phyloP scores from a whole-genome alignment of 64 coral and sea anemone species.

The Stichodactyla mertensii region DNA sequence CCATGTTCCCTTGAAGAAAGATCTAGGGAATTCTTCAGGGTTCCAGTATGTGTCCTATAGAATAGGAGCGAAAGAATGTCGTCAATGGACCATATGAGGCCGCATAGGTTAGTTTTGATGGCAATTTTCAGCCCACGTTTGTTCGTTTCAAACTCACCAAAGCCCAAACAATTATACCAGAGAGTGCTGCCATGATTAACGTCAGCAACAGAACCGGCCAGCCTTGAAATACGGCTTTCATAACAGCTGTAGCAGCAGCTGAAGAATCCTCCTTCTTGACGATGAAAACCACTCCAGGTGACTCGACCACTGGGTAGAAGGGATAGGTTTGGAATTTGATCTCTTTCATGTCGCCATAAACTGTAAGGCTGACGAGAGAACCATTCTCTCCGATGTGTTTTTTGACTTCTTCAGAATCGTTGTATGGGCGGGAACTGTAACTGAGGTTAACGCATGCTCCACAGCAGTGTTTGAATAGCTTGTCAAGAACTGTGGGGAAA shows the following conservation, averaged over 20 bases:
- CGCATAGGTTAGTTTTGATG: not conserved
- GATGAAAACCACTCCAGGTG: constrained; percentile 95
- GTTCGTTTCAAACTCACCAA: constrained; percentile 30
- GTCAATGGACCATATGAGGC: not conserved
- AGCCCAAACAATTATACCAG: constrained; percentile 98
- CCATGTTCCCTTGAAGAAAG: constrained; percentile 97
- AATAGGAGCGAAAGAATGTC: not conserved
- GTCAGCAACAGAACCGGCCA: constrained; percentile 95
- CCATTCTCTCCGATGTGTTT: constrained; percentile 64
- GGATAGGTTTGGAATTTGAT: constrained; percentile 73
- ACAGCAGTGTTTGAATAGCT: constrained; percentile 71
- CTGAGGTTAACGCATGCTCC: constrained; percentile 55
- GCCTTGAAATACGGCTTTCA: constrained; percentile 95
- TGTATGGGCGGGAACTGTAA: constrained; percentile 49
- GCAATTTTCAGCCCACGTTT: not conserved
- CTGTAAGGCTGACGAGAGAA: constrained; percentile 72
- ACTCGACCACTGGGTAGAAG: constrained; percentile 90
- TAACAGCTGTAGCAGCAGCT: constrained; percentile 88
- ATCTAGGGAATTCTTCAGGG: constrained; percentile 93
- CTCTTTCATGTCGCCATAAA: constrained; percentile 99
- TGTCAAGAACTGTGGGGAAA: constrained; percentile 64
- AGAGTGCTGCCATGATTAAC: constrained; percentile 90
- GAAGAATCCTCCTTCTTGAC: constrained; percentile 87
- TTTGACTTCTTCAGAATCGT: constrained; percentile 94
- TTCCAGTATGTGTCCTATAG: constrained; percentile 97